These are phyloP conservation scores for Pachliopta kotzebuea DNA, from an alignment of 2,888 invertebrate species.

Conservation along the genomic window DNA sequence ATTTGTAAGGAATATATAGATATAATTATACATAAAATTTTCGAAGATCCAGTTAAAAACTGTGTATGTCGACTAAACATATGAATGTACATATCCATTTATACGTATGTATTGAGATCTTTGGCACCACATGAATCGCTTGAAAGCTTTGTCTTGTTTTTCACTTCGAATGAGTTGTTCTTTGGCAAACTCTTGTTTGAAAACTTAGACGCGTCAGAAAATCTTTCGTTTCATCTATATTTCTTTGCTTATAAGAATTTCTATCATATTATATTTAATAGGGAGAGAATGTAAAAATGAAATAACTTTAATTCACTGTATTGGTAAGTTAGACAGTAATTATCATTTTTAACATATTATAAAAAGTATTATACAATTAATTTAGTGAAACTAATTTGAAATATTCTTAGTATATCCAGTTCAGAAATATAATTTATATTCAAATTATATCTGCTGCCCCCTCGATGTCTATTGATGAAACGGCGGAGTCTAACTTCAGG, in stretches of 20 bases:
- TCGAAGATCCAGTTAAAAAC: too few relatives aligned
- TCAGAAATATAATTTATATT: neutral
- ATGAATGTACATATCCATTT: neutral
- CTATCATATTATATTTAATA: too few relatives aligned
- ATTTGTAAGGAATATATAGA: too few relatives aligned
- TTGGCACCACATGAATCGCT: slow-evolving; percentile 6
- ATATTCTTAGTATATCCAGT: too few relatives aligned
- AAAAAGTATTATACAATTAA: too few relatives aligned
- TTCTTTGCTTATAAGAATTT: neutral
- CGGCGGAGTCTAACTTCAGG: slow-evolving; percentile 45
- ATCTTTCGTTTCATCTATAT: neutral
- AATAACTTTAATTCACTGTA: too few relatives aligned
- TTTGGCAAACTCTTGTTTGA: slow-evolving; percentile 10
- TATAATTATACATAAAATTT: too few relatives aligned
- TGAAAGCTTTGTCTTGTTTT: slow-evolving; percentile 16
- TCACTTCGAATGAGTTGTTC: slow-evolving; percentile 10
- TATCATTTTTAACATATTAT: too few relatives aligned
- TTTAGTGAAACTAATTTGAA: too few relatives aligned
- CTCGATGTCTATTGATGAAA: slow-evolving; percentile 26
- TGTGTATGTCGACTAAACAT: neutral
- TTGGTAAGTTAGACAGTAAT: too few relatives aligned
- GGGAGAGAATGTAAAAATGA: too few relatives aligned
- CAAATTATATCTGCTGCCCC: slow-evolving; percentile 6
- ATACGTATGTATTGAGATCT: neutral
- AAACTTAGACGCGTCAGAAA: slow-evolving; percentile 2